Evolutionary conservation across 2,888 invertebrate genomes (phyloP).

Genomic region (Agrochola litura): DNA sequence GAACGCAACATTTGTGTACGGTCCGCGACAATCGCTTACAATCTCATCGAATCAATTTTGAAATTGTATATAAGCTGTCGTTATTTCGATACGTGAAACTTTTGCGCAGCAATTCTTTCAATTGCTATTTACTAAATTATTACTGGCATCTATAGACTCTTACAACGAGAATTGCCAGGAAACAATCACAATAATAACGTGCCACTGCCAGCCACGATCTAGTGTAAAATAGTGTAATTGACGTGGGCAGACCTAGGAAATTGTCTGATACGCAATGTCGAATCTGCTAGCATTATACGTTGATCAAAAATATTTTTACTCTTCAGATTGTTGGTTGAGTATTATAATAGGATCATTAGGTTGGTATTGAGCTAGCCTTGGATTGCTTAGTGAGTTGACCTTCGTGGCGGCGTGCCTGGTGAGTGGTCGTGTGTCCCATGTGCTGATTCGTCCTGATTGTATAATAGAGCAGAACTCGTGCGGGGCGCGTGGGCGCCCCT

Average conservation of each 20-base stretch:
- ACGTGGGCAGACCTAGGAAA: conserved; percentile 72
- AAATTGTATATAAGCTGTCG: conserved; percentile 39
- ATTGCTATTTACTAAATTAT: conserved; percentile 53
- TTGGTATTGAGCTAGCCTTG: conserved; percentile 64
- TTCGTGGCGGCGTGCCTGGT: conserved; percentile 52
- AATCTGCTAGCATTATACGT: conserved; percentile 55
- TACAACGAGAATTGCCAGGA: conserved; percentile 64
- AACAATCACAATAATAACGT: conserved; percentile 69
- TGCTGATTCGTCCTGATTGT: conserved; percentile 89
- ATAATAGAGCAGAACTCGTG: conserved; percentile 86
- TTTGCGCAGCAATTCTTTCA: conserved; percentile 48
- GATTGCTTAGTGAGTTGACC: conserved; percentile 61
- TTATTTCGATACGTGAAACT: conserved; percentile 45
- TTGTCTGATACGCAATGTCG: conserved; percentile 63
- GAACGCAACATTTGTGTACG: conserved; percentile 55
- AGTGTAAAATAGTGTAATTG: conserved; percentile 74
- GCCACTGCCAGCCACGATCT: conserved; percentile 67
- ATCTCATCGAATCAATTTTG: conserved; percentile 52
- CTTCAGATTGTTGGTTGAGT: conserved; percentile 54
- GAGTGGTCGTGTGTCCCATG: conserved; percentile 71
- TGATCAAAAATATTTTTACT: conserved; percentile 46
- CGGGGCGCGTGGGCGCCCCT: conserved; percentile 88
- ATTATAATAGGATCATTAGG: conserved; percentile 51
- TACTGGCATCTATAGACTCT: conserved; percentile 51
- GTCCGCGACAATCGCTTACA: conserved; percentile 56